Conservation (phyloP, 2,797 vertebrate species). For the Cynodonichthys magdalenae region DNA sequence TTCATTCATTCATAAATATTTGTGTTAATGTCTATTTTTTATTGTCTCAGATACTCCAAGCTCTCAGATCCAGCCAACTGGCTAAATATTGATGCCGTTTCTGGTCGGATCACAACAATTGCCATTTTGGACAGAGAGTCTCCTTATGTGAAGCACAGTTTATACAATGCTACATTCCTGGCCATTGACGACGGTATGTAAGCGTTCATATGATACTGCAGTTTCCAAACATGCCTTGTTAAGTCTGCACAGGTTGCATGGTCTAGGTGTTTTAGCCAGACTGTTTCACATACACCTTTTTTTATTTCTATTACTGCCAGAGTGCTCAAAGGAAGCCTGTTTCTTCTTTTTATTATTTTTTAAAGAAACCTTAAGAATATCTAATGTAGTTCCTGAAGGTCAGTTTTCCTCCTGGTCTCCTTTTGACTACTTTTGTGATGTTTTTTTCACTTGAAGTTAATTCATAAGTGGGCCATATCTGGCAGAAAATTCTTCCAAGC, state of each 20-base stretch:
- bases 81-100: conserved; percentile 91
- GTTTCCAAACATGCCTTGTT: conserved; percentile 36
- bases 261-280: conserved; percentile 40
- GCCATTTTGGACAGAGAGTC: conserved; percentile 94
- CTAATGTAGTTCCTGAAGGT: conserved; percentile 53
- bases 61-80: conserved; percentile 94
- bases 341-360: conserved; percentile 12
- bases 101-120: conserved; percentile 89
- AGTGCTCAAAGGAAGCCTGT: conserved; percentile 45
- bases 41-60: conserved; percentile 88
- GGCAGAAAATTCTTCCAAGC: conserved; percentile 40
- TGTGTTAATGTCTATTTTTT: conserved; percentile 22
- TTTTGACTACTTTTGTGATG: conserved; percentile 41
- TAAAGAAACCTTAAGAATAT: conserved; percentile 24
- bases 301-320: conserved; percentile 34
- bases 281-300: conserved; percentile 36
- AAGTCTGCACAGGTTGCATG: conserved; percentile 26
- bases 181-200: conserved; percentile 91
- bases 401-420: conserved; percentile 40
- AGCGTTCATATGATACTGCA: conserved; percentile 28
- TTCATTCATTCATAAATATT: conserved; percentile 13
- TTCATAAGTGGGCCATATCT: conserved; percentile 23
- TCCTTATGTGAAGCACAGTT: conserved; percentile 91
- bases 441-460: conserved; percentile 40
- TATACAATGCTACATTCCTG: conserved; percentile 96